These are phyloP conservation scores for Hemibagrus wyckioides DNA, from an alignment of 2,113 vertebrate species.

Conservation along the genomic window DNA sequence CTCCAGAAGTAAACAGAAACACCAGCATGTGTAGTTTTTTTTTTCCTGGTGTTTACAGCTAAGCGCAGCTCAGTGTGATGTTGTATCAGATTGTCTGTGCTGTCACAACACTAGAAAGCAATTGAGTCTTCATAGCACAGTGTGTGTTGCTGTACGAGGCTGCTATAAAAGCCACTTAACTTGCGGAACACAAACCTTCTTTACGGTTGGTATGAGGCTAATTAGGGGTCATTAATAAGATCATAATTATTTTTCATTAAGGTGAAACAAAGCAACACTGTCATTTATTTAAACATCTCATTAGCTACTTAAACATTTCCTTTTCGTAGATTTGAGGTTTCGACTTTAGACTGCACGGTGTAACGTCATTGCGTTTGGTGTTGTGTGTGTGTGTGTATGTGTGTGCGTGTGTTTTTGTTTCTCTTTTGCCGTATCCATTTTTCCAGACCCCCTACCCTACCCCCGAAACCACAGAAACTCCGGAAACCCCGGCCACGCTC, in stretches of 20 bases:
- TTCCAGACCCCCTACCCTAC: slow-evolving; percentile 96
- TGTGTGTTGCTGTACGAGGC: slow-evolving; percentile 1
- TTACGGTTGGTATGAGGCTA: slow-evolving; percentile 34
- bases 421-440: slow-evolving; percentile 70
- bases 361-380: slow-evolving; percentile 7
- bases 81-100: slow-evolving; percentile 31
- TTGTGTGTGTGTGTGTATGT: slow-evolving; percentile 66
- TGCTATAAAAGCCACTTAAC: slow-evolving; percentile 18
- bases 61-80: slow-evolving; percentile 30
- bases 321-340: not conserved
- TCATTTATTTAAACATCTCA: slow-evolving; percentile 38
- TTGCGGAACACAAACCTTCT: not conserved
- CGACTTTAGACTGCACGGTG: not conserved
- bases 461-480: slow-evolving; percentile 99
- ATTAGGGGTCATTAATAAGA: slow-evolving; percentile 44
- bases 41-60: slow-evolving; percentile 22
- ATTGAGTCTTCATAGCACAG: slow-evolving; percentile 29
- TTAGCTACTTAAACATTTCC: slow-evolving; percentile 11
- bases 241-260: slow-evolving; percentile 25
- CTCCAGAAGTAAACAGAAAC: slow-evolving; percentile 5
- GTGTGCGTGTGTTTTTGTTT: slow-evolving; percentile 69
- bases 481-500: slow-evolving; percentile 98
- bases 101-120: slow-evolving; percentile 37
- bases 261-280: not conserved
- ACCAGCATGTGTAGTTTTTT: not conserved